Conservation (phyloP, 2,888 invertebrate genomes). For the Ischnura elegans region DNA sequence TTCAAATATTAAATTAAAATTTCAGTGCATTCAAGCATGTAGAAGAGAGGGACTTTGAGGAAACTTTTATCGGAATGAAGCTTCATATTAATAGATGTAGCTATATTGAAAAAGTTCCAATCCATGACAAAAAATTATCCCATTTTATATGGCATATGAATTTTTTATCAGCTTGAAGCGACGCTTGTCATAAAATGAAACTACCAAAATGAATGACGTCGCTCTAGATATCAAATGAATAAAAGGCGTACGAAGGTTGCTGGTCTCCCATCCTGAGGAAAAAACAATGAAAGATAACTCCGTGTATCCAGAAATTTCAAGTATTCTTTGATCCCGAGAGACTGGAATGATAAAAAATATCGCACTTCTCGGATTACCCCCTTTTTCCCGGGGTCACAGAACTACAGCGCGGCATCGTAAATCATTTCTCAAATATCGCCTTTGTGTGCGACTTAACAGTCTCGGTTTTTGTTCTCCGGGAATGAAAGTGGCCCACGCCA, state of each 20-base stretch:
- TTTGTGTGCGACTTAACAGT: not conserved
- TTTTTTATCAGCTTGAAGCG: too few relatives aligned
- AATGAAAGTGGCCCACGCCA: not conserved
- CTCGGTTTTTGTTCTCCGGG: not conserved
- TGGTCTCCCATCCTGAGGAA: too few relatives aligned
- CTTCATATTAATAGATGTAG: too few relatives aligned
- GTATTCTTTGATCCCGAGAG: not conserved
- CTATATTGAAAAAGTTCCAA: too few relatives aligned
- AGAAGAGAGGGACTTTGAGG: too few relatives aligned
- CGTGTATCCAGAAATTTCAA: not conserved
- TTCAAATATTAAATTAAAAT: too few relatives aligned
- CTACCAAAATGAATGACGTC: not conserved
- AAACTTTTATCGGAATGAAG: too few relatives aligned
- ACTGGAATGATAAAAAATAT: not conserved
- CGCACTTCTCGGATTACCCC: not conserved
- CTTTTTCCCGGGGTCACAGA: not conserved
- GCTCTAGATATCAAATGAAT: not conserved
- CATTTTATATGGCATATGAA: too few relatives aligned
- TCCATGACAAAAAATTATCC: too few relatives aligned
- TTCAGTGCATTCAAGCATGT: too few relatives aligned
- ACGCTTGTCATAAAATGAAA: too few relatives aligned
- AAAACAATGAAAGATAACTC: too few relatives aligned
- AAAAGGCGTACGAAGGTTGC: not conserved
- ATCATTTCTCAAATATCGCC: not conserved
- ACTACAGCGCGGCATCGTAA: not conserved